Evolutionary conservation across 2,888 invertebrate genomes (phyloP).

Genomic region (Thalpophila matura): DNA sequence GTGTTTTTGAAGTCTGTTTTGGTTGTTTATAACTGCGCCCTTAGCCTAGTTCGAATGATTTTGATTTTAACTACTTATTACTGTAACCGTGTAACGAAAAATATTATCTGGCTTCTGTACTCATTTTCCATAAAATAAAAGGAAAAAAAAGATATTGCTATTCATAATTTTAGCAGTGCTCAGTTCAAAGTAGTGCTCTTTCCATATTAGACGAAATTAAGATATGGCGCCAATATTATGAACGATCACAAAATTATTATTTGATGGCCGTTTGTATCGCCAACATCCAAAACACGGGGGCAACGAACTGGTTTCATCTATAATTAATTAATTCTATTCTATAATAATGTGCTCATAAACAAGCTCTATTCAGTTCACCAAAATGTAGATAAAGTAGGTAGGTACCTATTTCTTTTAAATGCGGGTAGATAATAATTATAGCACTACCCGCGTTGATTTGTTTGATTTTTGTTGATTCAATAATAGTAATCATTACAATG

Average conservation of each 20-base stretch:
- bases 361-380: conserved; percentile 1
- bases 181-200: neutral
- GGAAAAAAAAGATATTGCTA: no score
- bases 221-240: conserved; percentile 11
- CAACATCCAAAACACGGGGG: conserved; percentile 39
- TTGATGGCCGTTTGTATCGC: conserved; percentile 28
- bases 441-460: no score
- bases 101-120: no score
- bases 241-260: conserved; percentile 28
- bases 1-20: no score
- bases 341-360: conserved; percentile 21
- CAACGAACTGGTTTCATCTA: conserved; percentile 55
- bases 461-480: no score
- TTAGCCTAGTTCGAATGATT: no score
- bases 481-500: neutral
- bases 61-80: no score
- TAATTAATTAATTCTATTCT: conserved; percentile 53
- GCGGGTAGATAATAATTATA: no score
- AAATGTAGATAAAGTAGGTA: neutral
- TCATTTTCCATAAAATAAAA: no score
- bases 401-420: conserved; percentile 2
- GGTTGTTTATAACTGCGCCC: no score
- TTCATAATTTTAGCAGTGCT: no score
- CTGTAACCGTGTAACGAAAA: no score
- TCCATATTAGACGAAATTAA: neutral